Conservation (phyloP, 2,113 vertebrate species). For the Erpornis zantholeuca region DNA sequence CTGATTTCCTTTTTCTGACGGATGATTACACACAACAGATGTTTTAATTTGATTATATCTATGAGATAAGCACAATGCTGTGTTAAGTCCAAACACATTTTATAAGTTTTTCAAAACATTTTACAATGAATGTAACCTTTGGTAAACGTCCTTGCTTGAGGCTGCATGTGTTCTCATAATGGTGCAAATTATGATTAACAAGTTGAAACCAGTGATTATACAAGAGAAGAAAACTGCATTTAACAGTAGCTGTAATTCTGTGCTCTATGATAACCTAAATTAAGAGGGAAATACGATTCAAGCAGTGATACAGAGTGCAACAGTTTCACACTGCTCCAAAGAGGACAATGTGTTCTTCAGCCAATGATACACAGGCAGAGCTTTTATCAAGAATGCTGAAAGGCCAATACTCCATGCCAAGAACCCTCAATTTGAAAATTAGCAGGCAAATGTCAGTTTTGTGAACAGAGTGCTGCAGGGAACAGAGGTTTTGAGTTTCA, state of each 20-base stretch:
- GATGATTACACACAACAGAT: constrained; percentile 38
- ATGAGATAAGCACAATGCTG: constrained; percentile 49
- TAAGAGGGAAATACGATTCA: background rate
- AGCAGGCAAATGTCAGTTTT: background rate
- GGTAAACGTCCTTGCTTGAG: constrained; percentile 47
- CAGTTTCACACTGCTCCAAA: background rate
- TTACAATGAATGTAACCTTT: constrained; percentile 40
- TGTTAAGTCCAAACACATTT: constrained; percentile 37
- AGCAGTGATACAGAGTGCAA: background rate
- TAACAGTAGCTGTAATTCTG: background rate
- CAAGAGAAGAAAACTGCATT: background rate
- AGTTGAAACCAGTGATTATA: constrained; percentile 25
- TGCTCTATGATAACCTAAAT: background rate
- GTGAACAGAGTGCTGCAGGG: background rate
- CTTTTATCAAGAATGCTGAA: background rate
- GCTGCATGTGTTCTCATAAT: background rate
- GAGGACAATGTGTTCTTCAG: background rate
- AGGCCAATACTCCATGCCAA: background rate
- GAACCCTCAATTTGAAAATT: background rate
- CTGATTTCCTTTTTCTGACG: background rate
- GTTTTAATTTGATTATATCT: constrained; percentile 56
- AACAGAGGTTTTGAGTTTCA: background rate
- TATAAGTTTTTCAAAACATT: constrained; percentile 20
- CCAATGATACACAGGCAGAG: background rate
- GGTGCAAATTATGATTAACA: constrained; percentile 55